phyloP scores from a whole-genome alignment of 2,888 invertebrate species.

The Laothoe populi region DNA sequence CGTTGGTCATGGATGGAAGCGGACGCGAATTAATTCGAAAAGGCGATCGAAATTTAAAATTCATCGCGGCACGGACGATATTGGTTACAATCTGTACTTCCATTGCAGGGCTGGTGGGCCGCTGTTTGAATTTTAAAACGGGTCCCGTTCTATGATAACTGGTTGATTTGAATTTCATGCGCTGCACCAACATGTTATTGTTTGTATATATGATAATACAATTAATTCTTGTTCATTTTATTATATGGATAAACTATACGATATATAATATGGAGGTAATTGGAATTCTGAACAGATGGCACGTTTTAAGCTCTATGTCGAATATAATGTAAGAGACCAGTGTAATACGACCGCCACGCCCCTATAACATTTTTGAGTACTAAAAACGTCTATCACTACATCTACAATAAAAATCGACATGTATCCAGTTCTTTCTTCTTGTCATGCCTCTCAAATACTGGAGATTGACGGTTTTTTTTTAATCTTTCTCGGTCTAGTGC shows the following conservation, averaged over 20 bases:
- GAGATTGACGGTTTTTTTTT: too few relatives aligned
- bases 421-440: too few relatives aligned
- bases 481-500: too few relatives aligned
- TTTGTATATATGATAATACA: slow-evolving; percentile 16
- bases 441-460: too few relatives aligned
- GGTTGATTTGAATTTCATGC: slow-evolving; percentile 31
- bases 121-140: slow-evolving; percentile 72
- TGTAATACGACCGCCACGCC: too few relatives aligned
- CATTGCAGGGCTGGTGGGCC: slow-evolving; percentile 47
- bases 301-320: too few relatives aligned
- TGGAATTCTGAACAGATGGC: not conserved
- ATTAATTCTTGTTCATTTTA: slow-evolving; percentile 18
- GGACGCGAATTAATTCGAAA: slow-evolving; percentile 62
- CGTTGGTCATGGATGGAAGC: slow-evolving; percentile 50
- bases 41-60: slow-evolving; percentile 62
- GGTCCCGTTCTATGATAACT: slow-evolving; percentile 36
- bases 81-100: slow-evolving; percentile 68
- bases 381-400: too few relatives aligned
- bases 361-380: too few relatives aligned
- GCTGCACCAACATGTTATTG: slow-evolving; percentile 1
- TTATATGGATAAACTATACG: slow-evolving; percentile 1
- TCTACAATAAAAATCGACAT: too few relatives aligned
- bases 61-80: slow-evolving; percentile 64
- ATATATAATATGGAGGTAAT: slow-evolving; percentile 1
- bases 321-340: too few relatives aligned